phyloP scores from a whole-genome alignment of 2,797 vertebrate species.

The Lepus oiostolus region DNA sequence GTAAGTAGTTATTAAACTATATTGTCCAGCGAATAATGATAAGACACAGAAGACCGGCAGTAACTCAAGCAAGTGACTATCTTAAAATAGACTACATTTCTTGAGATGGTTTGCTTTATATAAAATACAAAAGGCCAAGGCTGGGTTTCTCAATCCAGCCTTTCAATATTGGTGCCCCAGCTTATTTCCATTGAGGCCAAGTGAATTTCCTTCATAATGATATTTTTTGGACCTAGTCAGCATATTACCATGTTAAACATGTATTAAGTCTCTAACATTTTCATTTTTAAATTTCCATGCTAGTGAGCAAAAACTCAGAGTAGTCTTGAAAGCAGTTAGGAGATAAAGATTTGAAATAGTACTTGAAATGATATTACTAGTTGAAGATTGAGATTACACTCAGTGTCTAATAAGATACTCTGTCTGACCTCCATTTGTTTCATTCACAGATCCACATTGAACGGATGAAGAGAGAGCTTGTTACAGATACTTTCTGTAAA shows the following conservation, averaged over 20 bases:
- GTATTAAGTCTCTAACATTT: slow-evolving; percentile 37
- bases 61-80: neutral
- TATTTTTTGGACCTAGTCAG: slow-evolving; percentile 57
- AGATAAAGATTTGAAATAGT: slow-evolving; percentile 57
- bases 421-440: slow-evolving; percentile 59
- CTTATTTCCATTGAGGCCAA: slow-evolving; percentile 24
- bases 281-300: slow-evolving; percentile 39
- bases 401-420: neutral
- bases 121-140: neutral
- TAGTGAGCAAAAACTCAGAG: slow-evolving; percentile 36
- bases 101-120: neutral
- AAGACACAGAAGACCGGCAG: neutral
- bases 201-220: slow-evolving; percentile 44
- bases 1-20: neutral
- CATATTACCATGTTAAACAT: neutral
- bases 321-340: slow-evolving; percentile 28
- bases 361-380: slow-evolving; percentile 43
- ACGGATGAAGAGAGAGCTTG: slow-evolving; percentile 87
- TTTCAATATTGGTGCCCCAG: slow-evolving; percentile 24
- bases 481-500: slow-evolving; percentile 91
- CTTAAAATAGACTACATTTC: slow-evolving; percentile 7
- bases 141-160: slow-evolving; percentile 13
- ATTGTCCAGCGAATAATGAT: neutral
- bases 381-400: slow-evolving; percentile 19
- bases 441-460: slow-evolving; percentile 74